phyloP scores from a whole-genome alignment of 2,797 vertebrate species.

The Chromis chromis region DNA sequence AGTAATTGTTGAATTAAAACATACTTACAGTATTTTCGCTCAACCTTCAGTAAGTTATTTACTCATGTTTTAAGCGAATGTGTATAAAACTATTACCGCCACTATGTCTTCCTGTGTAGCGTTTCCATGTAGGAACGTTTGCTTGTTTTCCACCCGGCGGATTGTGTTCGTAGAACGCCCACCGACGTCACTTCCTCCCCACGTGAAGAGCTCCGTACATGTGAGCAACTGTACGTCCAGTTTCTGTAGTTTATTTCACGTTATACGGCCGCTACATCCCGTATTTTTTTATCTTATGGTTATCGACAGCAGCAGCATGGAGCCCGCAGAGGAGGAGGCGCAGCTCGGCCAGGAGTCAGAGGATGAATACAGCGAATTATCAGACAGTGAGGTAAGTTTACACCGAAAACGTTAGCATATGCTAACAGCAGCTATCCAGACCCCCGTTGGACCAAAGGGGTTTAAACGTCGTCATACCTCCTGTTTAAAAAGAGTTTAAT shows the following conservation, averaged over 20 bases:
- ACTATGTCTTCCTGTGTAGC: too few species aligned
- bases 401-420: conserved; percentile 15
- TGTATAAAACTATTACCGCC: neutral
- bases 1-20: neutral
- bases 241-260: fast-evolving
- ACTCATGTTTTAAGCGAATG: neutral
- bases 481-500: neutral
- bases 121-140: conserved; percentile 43
- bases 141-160: conserved; percentile 2
- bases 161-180: neutral
- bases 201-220: conserved; percentile 59
- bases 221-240: neutral
- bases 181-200: conserved; percentile 57
- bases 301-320: conserved; percentile 62
- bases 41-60: too few species aligned
- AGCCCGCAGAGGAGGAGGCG: conserved; percentile 68
- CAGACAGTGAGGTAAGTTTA: conserved; percentile 78
- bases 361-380: conserved; percentile 77
- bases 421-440: conserved; percentile 34
- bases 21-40: fast-evolving
- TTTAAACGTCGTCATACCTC: neutral
- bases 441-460: neutral
- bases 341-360: conserved; percentile 76
- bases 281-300: conserved; percentile 39
- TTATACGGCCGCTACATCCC: fast-evolving